A percentile compares a stretch with the other conserved stretches of the same genome.
Conservation (phyloP, 2,888 invertebrate genomes). For the Lymantria monacha region DNA sequence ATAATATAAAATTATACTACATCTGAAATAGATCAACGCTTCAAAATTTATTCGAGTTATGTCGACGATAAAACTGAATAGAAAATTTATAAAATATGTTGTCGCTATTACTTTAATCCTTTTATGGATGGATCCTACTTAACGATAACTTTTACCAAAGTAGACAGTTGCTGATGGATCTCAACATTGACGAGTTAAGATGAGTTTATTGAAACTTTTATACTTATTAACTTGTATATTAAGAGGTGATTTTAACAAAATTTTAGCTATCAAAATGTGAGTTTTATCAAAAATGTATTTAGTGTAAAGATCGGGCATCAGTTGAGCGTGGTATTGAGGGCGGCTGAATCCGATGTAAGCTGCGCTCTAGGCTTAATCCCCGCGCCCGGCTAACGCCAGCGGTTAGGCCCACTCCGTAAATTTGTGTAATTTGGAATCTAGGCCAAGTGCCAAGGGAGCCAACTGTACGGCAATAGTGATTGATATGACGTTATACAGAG, state of each 20-base stretch:
- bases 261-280: conserved; percentile 43
- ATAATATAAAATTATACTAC: conserved; percentile 16
- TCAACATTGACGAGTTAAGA: conserved; percentile 70
- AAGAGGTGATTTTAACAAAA: conserved; percentile 61
- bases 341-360: conserved; percentile 64
- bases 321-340: conserved; percentile 68
- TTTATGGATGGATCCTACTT: conserved; percentile 73
- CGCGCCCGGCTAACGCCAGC: conserved; percentile 59
- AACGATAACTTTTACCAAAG: conserved; percentile 73
- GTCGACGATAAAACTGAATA: conserved; percentile 2
- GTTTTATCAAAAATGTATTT: conserved; percentile 45
- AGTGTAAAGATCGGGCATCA: conserved; percentile 55
- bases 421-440: conserved; percentile 80
- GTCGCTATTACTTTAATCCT: conserved; percentile 72
- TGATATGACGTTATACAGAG: conserved; percentile 73
- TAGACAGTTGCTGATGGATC: conserved; percentile 77
- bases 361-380: conserved; percentile 69
- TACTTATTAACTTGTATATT: conserved; percentile 78
- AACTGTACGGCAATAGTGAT: conserved; percentile 72
- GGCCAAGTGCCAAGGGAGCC: conserved; percentile 81
- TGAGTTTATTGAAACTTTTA: conserved; percentile 75
- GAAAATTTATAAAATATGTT: conserved; percentile 51
- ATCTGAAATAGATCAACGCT: conserved; percentile 3
- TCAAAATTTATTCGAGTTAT: no score
- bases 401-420: conserved; percentile 77